A percentile compares a stretch with the other conserved stretches of the same genome.
Conservation (phyloP, 1,140 invertebrate genomes). For the Zaprionus taronus region DNA sequence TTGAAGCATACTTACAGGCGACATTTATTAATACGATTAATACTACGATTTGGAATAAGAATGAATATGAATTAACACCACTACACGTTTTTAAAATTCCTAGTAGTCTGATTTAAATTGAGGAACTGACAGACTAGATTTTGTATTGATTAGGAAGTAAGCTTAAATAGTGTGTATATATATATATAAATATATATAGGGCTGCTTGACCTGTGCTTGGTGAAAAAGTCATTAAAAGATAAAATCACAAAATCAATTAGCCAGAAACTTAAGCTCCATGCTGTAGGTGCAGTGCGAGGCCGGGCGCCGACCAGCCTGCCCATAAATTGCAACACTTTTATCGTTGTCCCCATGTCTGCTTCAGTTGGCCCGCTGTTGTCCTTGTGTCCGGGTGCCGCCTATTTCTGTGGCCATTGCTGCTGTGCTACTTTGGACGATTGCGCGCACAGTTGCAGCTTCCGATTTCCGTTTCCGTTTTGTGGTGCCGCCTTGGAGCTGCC, state of each 20-base stretch:
- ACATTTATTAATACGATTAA: neutral
- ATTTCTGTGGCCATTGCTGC: conserved; percentile 56
- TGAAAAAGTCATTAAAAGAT: conserved; percentile 82
- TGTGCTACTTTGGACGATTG: conserved; percentile 50
- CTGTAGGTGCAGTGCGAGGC: conserved; percentile 26
- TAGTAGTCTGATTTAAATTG: no score
- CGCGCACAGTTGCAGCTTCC: conserved; percentile 78
- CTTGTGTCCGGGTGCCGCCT: conserved; percentile 60
- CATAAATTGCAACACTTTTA: conserved; percentile 83
- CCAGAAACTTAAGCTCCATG: conserved; percentile 72
- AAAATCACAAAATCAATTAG: conserved; percentile 83
- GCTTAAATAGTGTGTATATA: neutral
- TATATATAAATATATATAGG: neutral
- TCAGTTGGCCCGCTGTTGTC: conserved; percentile 40
- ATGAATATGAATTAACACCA: no score
- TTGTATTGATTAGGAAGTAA: neutral
- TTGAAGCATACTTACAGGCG: conserved; percentile 23
- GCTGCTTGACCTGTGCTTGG: conserved; percentile 54
- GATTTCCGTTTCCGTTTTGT: conserved; percentile 81
- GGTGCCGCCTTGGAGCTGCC: conserved; percentile 75
- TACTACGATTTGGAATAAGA: neutral
- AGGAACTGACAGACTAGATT: neutral
- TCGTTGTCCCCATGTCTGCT: conserved; percentile 56
- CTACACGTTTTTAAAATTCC: no score
- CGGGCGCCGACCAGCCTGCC: conserved; percentile 72